Conservation (phyloP, 2,888 invertebrate species). For the Neoscelio sp. region DNA sequence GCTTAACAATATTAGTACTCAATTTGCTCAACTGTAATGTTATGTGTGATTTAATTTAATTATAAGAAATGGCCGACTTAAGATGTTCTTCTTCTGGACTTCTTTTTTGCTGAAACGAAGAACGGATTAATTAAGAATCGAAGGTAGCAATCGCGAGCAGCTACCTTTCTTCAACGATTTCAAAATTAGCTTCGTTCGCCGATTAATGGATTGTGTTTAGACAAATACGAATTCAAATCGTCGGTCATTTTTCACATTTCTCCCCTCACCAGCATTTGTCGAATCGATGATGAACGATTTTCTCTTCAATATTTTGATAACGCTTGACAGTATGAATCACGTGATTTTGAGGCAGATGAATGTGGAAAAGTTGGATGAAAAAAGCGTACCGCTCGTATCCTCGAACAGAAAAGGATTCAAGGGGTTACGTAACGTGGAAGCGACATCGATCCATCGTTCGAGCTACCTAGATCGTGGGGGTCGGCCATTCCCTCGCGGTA, state of each 20-base stretch:
- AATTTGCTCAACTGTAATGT: too few species aligned
- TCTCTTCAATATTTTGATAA: conserved; percentile 52
- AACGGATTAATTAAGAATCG: conserved; percentile 48
- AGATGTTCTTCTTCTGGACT: too few species aligned
- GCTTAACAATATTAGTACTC: too few species aligned
- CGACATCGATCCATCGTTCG: conserved; percentile 74
- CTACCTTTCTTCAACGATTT: too few species aligned
- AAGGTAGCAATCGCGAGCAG: conserved; percentile 14
- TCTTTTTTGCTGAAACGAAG: too few species aligned
- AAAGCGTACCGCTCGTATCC: conserved; percentile 40
- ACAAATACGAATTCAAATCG: background rate
- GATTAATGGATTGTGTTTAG: too few species aligned
- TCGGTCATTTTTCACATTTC: background rate
- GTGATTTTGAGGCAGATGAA: conserved; percentile 58
- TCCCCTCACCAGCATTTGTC: background rate
- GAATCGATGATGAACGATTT: conserved; percentile 10
- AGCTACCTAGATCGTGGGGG: conserved; percentile 70
- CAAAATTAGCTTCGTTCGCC: too few species aligned
- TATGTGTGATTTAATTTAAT: conserved; percentile 58
- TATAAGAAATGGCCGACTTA: conserved; percentile 30
- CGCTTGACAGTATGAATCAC: conserved; percentile 51
- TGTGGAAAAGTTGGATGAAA: conserved; percentile 60
- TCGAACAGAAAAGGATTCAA: conserved; percentile 70
- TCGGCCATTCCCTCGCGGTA: conserved; percentile 65
- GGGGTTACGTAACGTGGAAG: conserved; percentile 78